phyloP scores from a whole-genome alignment of 1,140 invertebrate species.

The Amphibalanus amphitrite region DNA sequence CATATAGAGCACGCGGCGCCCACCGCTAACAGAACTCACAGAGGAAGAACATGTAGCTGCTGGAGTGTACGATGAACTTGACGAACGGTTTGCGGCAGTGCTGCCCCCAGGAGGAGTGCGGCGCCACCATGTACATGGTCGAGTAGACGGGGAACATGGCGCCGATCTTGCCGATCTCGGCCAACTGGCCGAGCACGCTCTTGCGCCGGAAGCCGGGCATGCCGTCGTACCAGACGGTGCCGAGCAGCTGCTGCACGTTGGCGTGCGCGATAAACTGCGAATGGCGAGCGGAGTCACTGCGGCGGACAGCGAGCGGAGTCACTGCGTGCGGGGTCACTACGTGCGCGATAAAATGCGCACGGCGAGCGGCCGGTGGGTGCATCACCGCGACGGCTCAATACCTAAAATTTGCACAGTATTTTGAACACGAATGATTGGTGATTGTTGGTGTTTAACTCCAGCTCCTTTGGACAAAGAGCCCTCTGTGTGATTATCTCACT shows the following conservation, averaged over 20 bases:
- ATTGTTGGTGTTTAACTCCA: too few species aligned
- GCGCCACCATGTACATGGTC: conserved; percentile 64
- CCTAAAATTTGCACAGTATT: too few species aligned
- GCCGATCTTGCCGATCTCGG: conserved; percentile 55
- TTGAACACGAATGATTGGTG: too few species aligned
- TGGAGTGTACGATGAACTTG: conserved; percentile 81
- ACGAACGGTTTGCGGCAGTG: conserved; percentile 82
- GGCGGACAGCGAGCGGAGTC: conserved; percentile 13
- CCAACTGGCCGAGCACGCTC: conserved; percentile 44
- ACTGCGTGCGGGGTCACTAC: too few species aligned
- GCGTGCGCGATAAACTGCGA: conserved; percentile 78
- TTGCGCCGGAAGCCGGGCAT: conserved; percentile 69
- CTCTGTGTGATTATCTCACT: too few species aligned
- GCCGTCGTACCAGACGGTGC: conserved; percentile 82
- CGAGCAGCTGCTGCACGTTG: conserved; percentile 75
- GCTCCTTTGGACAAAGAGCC: too few species aligned
- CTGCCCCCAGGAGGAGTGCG: conserved; percentile 53
- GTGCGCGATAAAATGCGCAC: too few species aligned
- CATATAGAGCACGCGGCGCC: too few species aligned
- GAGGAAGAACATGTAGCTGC: conserved; percentile 77
- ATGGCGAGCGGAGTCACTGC: too few species aligned
- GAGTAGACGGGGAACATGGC: conserved; percentile 72
- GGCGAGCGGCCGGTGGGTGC: too few species aligned
- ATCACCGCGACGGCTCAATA: too few species aligned
- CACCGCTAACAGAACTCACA: conserved; percentile 33